phyloP scores from a whole-genome alignment of 2,888 invertebrate species.

The Eristalis pertinax region DNA sequence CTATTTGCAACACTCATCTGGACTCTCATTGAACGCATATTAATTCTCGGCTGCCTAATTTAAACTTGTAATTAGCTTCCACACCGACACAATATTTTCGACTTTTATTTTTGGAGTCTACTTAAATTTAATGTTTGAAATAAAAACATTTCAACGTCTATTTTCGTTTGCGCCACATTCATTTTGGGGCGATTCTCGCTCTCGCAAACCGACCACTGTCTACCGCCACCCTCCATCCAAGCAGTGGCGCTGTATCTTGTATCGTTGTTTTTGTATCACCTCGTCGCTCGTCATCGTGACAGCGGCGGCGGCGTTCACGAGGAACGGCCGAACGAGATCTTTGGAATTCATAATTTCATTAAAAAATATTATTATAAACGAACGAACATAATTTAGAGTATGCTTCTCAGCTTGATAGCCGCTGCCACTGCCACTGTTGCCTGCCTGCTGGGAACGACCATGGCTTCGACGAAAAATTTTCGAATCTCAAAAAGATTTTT shows the following conservation, averaged over 20 bases:
- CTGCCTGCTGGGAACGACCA: neutral
- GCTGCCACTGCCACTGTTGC: neutral
- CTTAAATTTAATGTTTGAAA: slow-evolving; percentile 38
- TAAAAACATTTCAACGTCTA: slow-evolving; percentile 44
- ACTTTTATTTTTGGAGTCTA: slow-evolving; percentile 53
- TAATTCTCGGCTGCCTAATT: slow-evolving; percentile 37
- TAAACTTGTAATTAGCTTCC: slow-evolving; percentile 55
- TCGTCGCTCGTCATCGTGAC: neutral
- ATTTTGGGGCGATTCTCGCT: slow-evolving; percentile 27
- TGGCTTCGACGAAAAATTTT: neutral
- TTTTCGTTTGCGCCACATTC: slow-evolving; percentile 39
- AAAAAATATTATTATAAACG: slow-evolving; percentile 23
- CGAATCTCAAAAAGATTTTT: slow-evolving; percentile 19
- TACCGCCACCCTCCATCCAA: neutral
- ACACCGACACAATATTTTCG: slow-evolving; percentile 21
- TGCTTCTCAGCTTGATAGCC: slow-evolving; percentile 6
- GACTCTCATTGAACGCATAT: neutral
- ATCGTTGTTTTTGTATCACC: neutral
- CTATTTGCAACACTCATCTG: slow-evolving; percentile 19
- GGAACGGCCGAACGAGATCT: neutral
- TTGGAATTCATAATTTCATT: slow-evolving; percentile 54
- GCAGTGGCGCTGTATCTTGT: neutral
- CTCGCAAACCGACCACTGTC: neutral
- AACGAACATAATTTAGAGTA: slow-evolving; percentile 22
- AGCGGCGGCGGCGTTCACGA: neutral